phyloP scores from a whole-genome alignment of 2,797 vertebrate species.

The Emydoidea blandingii region DNA sequence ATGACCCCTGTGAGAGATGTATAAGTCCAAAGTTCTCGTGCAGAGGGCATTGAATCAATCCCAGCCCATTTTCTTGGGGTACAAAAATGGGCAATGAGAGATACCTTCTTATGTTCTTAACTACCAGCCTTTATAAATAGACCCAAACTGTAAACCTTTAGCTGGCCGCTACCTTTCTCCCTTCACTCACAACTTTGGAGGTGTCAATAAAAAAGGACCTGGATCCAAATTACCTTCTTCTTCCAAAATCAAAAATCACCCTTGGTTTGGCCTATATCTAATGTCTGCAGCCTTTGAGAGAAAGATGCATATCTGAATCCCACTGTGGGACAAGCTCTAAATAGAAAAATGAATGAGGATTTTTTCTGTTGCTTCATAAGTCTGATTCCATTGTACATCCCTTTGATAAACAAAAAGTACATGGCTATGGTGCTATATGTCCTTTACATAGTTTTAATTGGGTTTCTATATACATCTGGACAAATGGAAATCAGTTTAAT shows the following conservation, averaged over 20 bases:
- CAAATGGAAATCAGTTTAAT: not conserved
- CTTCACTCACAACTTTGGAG: not conserved
- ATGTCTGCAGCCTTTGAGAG: not conserved
- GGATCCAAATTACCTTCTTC: not conserved
- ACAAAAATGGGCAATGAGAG: not conserved
- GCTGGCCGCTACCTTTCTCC: not conserved
- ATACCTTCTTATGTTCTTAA: too few species aligned
- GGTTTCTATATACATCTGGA: not conserved
- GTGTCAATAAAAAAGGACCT: not conserved
- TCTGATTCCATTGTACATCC: not conserved
- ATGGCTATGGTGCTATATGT: not conserved
- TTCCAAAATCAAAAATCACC: not conserved
- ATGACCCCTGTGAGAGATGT: not conserved
- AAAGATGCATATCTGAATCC: not conserved
- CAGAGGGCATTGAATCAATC: not conserved
- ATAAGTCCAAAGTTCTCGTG: not conserved
- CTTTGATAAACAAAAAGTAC: not conserved
- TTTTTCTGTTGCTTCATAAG: accelerated
- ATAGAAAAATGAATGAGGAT: not conserved
- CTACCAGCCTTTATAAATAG: not conserved
- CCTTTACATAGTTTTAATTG: not conserved
- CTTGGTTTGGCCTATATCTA: not conserved
- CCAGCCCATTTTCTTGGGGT: not conserved
- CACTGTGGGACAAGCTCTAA: not conserved
- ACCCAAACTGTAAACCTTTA: not conserved